Conservation (phyloP, 2,888 invertebrate species). For the Cephus pygmeus region DNA sequence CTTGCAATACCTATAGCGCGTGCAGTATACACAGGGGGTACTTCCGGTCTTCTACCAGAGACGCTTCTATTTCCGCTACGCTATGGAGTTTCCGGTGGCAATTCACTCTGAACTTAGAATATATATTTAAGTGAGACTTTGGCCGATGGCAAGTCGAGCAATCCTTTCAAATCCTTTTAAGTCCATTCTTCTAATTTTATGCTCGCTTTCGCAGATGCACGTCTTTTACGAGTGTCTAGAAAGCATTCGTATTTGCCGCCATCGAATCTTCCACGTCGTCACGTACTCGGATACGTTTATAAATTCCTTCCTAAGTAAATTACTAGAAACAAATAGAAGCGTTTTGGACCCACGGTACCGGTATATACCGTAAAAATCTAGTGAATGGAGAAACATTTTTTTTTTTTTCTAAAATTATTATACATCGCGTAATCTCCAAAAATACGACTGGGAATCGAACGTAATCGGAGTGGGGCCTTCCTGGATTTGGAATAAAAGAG, state of each 20-base stretch:
- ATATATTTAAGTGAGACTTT: constrained; percentile 24
- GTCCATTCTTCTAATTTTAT: constrained; percentile 59
- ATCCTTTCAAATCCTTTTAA: constrained; percentile 58
- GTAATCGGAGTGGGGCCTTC: background rate
- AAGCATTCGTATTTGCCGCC: constrained; percentile 21
- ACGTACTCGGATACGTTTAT: background rate
- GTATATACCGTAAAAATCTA: background rate
- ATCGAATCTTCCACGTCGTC: background rate
- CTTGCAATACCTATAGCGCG: background rate
- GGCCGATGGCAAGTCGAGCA: constrained; percentile 29
- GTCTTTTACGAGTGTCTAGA: constrained; percentile 47
- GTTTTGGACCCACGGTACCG: background rate
- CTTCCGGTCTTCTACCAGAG: background rate
- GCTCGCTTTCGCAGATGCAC: constrained; percentile 42
- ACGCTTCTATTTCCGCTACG: background rate
- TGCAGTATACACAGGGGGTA: background rate
- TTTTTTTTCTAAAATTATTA: background rate
- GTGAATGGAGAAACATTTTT: background rate
- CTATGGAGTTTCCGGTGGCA: constrained; percentile 24
- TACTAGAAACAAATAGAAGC: constrained; percentile 7
- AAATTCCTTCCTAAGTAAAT: constrained; percentile 12
- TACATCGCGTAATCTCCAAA: background rate
- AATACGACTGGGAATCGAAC: background rate
- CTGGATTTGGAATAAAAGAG: background rate
- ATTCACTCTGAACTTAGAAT: constrained; percentile 38